These are phyloP conservation scores for Thereuonema tuberculata DNA, from an alignment of 1,140 invertebrate genomes.

Conservation along the genomic window DNA sequence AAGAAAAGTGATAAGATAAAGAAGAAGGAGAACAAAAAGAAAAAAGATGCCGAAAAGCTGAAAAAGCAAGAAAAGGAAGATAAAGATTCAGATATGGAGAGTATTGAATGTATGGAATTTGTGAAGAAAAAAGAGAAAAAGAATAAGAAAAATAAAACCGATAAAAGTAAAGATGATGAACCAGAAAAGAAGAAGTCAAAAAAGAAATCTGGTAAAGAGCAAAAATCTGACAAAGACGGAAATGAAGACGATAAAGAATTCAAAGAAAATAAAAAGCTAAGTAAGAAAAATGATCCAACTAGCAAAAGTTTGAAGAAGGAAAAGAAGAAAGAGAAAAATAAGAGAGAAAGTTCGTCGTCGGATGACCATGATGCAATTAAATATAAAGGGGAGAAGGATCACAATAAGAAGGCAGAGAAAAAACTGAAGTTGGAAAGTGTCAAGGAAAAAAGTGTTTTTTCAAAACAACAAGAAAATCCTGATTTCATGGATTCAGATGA, in stretches of 20 bases:
- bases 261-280: not conserved
- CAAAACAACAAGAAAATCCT: not conserved
- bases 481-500: not conserved
- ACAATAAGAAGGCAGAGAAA: conserved; percentile 14
- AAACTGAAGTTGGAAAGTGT: conserved; percentile 8
- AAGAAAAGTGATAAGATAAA: conserved; percentile 18
- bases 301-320: conserved; percentile 10
- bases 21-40: conserved; percentile 5
- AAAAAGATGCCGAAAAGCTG: not conserved
- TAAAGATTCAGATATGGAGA: conserved; percentile 14
- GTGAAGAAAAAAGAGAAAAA: conserved; percentile 17
- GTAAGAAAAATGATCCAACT: not conserved
- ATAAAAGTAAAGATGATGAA: not conserved
- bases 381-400: conserved; percentile 14
- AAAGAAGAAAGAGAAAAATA: conserved; percentile 15
- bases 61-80: conserved; percentile 5
- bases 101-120: conserved; percentile 7
- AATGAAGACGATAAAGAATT: not conserved
- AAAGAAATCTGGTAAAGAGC: not conserved
- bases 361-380: conserved; percentile 11
- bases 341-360: conserved; percentile 14
- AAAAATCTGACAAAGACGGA: not conserved
- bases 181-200: conserved; percentile 1
- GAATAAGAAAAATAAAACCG: not conserved
- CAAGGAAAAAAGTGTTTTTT: not conserved